These are phyloP conservation scores for Magallana angulata DNA, from an alignment of 1,140 invertebrate species.

Conservation along the genomic window DNA sequence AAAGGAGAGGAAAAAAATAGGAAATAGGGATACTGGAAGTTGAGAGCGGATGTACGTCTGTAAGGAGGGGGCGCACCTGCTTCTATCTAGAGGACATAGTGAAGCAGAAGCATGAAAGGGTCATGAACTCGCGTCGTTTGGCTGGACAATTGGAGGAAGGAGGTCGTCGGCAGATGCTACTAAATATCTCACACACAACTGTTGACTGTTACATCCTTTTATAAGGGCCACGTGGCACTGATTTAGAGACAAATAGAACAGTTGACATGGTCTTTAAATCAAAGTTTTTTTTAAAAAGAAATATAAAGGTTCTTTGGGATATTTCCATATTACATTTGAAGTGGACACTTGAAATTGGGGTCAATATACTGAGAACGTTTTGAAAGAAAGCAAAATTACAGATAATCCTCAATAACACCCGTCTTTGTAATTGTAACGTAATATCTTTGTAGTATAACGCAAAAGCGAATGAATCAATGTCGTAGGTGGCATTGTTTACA, in stretches of 20 bases:
- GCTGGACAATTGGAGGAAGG: not conserved
- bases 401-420: not conserved
- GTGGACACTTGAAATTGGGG: not conserved
- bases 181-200: slow-evolving; percentile 28
- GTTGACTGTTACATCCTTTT: slow-evolving; percentile 8
- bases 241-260: slow-evolving; percentile 31
- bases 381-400: too few species aligned
- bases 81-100: slow-evolving; percentile 4
- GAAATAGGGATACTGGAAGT: not conserved
- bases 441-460: not conserved
- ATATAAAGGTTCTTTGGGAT: not conserved
- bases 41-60: slow-evolving; percentile 12
- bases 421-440: not conserved
- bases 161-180: slow-evolving; percentile 18
- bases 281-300: not conserved
- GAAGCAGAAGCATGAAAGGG: not conserved
- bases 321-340: not conserved
- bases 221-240: slow-evolving; percentile 21
- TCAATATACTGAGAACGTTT: not conserved
- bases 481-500: slow-evolving; percentile 14
- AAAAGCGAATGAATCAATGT: not conserved
- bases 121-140: slow-evolving; percentile 13
- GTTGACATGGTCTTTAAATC: not conserved
- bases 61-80: slow-evolving; percentile 3
- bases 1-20: not conserved